Percentiles rank a stretch among this genome's conserved stretches.
Conservation (phyloP, 2,113 vertebrate genomes). For the Limnothrissa miodon region DNA sequence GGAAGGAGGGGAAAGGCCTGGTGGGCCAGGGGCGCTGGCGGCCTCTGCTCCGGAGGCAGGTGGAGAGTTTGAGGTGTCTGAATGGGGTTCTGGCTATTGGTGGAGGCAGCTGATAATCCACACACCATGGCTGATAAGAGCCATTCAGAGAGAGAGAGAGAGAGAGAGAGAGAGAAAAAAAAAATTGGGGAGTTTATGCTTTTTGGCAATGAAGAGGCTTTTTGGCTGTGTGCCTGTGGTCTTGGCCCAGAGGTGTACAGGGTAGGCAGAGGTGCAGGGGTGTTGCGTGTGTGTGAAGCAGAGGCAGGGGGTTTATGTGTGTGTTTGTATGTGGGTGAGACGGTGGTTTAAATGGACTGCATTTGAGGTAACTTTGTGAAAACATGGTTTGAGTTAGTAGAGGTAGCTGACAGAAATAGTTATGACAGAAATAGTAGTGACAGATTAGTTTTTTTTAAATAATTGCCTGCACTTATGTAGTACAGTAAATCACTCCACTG, state of each 20-base stretch:
- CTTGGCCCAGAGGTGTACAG: not conserved
- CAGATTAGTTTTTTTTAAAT: too few species aligned
- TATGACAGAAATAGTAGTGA: too few species aligned
- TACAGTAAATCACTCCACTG: too few species aligned
- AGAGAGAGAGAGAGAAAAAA: not conserved
- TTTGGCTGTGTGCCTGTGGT: not conserved
- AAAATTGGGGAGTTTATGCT: not conserved
- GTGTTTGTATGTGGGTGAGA: too few species aligned
- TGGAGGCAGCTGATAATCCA: not conserved
- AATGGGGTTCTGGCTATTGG: not conserved
- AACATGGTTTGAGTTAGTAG: too few species aligned
- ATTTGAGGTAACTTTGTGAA: too few species aligned
- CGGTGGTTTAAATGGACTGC: too few species aligned
- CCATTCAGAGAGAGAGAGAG: not conserved
- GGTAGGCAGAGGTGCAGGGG: not conserved
- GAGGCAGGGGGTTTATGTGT: not conserved
- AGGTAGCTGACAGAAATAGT: too few species aligned
- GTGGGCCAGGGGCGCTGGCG: too few species aligned
- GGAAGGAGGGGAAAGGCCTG: not conserved
- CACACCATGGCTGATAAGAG: not conserved
- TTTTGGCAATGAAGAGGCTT: not conserved
- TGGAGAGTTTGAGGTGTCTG: not conserved
- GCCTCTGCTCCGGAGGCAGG: not conserved
- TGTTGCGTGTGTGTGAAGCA: not conserved
- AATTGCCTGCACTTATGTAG: too few species aligned